Base-by-base conservation (phyloP, 2,113 vertebrate species). In the Ammodytes dubius region DNA sequence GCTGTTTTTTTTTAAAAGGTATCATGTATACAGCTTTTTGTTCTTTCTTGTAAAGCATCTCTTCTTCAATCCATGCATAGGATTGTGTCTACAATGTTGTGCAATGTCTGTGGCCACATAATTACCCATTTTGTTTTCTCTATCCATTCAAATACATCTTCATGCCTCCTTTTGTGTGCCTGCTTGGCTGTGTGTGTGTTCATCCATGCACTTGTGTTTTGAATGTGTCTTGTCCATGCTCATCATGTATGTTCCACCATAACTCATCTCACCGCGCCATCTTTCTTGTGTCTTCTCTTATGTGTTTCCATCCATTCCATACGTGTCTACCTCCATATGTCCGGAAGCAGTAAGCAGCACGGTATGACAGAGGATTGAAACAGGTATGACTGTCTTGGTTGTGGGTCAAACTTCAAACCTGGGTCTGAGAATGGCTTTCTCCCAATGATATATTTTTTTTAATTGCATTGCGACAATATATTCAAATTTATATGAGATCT, bases 261-360 rank as follows among this genome's bases (percentile, higher is more conserved):
- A 27, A 86, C 83, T 91, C 92, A 80, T 93, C 81, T 90, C 86
- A 93, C 61, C 63, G 5, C 58, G 61, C 56, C 87, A 81, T 93
- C 64, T 93, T 84, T 90, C 88, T 86, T 92, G 85, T 95, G 88
- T 95, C 88, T 94, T 85, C 73, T 94, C 77, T 81, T 87, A 59
- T 93, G 79, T 92, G 81, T 88, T 88, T 59, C 82, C 88, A 88
- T 91, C 87, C 86, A 72, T 88, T 27, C 27, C 27, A 27, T 27
- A 75, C 83, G 72, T 79, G 74, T 91, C 89, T 78, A 78, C 88
- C 87, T 82, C 85, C 89, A 87, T 90, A 90, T 88, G 86, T 89
- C 84, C n/a, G 85, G 89, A 91, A 92, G 93, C 94, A 94, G 94
- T 93, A 93, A 93, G 82, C 92, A 92, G 91, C 92, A 93, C 77